Base-by-base conservation (phyloP, 2,888 invertebrate species). In the Brachyopa scutellaris region DNA sequence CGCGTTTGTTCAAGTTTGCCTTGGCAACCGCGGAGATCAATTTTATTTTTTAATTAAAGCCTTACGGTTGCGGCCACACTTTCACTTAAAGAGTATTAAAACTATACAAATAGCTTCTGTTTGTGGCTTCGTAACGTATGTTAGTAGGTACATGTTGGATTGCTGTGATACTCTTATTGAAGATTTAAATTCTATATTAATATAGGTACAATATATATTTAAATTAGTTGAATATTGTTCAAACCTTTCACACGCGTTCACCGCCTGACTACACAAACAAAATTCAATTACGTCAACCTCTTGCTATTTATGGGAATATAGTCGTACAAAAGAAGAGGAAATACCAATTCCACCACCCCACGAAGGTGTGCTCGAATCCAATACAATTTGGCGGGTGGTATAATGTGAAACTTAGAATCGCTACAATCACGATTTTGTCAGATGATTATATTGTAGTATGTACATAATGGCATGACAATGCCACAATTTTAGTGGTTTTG, bases 371-470 rank as follows among this genome's bases (percentile, higher is more conserved):
- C 26, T 36, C 5, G 33, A 59, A 51, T 64, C 13, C 33, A 51
- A 64, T 47, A 66, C 19, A 61, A 77, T 59, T 57, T 40, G 57
- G 31, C 31, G 57, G 40, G 45, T 36, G 59, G 66, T 38, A 73
- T 67, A 23, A 61, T 29, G 33, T 38, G 38, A 67, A 66, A 73
- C 49, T n/a, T 70, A 38, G 59, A 61, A 70, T 47, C 57, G 29
- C 40, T 61, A 47, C 45, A 79, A 79, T 79, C 79, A 79, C 79
- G 79, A 73, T 61, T 53, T 42, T 29, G 15, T 61, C 51, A 36
- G 29, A 78, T 72, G 66, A 66, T 61, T 73, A 23, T n/a, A n/a
- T n/a, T n/a, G n/a, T n/a, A n/a, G n/a, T n/a, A n/a, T n/a, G n/a
- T 45, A 61, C 45, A 53, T 59, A 67, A 76, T 69, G 29, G 38